Evolutionary conservation across 2,888 invertebrate species (phyloP).

Genomic region (Drosophila multiciliata): DNA sequence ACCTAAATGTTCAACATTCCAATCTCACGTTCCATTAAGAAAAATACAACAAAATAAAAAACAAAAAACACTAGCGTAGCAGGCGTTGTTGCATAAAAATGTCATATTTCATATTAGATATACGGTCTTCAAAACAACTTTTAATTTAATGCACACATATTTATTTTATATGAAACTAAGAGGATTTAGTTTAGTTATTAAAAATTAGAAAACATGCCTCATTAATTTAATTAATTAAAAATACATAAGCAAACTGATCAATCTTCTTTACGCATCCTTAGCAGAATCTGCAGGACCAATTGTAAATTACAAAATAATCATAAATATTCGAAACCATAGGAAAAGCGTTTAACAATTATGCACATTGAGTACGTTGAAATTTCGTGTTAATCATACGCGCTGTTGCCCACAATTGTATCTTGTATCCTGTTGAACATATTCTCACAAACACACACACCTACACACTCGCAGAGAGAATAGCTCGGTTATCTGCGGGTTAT

Average conservation of each 20-base stretch:
- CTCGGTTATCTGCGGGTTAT: conserved; percentile 15
- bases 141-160: not conserved
- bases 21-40: conserved; percentile 34
- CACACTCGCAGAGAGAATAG: not conserved
- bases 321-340: conserved; percentile 2
- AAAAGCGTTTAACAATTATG: conserved; percentile 37
- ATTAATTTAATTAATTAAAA: not conserved
- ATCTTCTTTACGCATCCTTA: not conserved
- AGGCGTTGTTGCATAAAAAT: conserved; percentile 36
- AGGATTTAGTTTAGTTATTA: no score
- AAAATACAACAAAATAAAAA: conserved; percentile 29
- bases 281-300: not conserved
- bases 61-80: conserved; percentile 11
- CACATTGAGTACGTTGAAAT: conserved; percentile 42
- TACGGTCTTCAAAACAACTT: not conserved
- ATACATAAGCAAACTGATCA: not conserved
- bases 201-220: not conserved
- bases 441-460: not conserved
- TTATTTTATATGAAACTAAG: not conserved
- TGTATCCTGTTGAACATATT: conserved; percentile 8
- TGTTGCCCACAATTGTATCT: conserved; percentile 52
- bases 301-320: not conserved
- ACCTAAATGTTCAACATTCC: conserved; percentile 16
- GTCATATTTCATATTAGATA: conserved; percentile 15
- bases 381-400: conserved; percentile 70